phyloP scores from a whole-genome alignment of 2,888 invertebrate species.

The Minunthozetes semirufus region DNA sequence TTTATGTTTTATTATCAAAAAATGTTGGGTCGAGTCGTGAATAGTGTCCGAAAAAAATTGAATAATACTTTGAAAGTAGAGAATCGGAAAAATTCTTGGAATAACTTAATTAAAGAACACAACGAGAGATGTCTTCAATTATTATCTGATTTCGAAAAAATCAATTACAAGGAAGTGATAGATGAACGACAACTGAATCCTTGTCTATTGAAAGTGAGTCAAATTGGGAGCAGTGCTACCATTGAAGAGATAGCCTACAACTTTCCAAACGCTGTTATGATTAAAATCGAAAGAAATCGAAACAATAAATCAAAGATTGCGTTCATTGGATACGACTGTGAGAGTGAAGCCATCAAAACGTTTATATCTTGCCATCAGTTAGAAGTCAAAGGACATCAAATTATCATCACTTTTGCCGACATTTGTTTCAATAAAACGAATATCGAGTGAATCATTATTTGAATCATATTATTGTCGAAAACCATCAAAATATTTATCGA shows the following conservation, averaged over 20 bases:
- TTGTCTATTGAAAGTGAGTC: background rate
- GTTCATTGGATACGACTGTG: constrained; percentile 5
- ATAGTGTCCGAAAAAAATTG: constrained; percentile 13
- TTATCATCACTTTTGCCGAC: background rate
- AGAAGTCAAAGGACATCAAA: background rate
- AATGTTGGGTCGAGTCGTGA: constrained; percentile 8
- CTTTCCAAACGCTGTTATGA: constrained; percentile 21
- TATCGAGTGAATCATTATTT: background rate
- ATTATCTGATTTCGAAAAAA: constrained; percentile 13
- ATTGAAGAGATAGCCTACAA: constrained; percentile 14
- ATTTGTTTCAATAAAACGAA: background rate
- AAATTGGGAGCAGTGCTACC: background rate
- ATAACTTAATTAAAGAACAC: background rate
- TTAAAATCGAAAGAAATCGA: background rate
- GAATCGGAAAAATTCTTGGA: constrained; percentile 4
- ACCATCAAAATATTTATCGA: too few relatives aligned
- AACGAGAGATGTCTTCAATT: background rate
- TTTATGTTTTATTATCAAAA: background rate
- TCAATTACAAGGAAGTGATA: constrained; percentile 9
- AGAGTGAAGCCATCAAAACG: background rate
- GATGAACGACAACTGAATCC: background rate
- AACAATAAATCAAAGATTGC: background rate
- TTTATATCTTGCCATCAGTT: background rate
- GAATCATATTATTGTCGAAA: too few relatives aligned
- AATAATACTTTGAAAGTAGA: constrained; percentile 6